Percentiles rank a stretch among this genome's conserved stretches.
These are phyloP conservation scores for Hoplostethus atlanticus DNA, from an alignment of 2,797 vertebrate species.

Conservation along the genomic window DNA sequence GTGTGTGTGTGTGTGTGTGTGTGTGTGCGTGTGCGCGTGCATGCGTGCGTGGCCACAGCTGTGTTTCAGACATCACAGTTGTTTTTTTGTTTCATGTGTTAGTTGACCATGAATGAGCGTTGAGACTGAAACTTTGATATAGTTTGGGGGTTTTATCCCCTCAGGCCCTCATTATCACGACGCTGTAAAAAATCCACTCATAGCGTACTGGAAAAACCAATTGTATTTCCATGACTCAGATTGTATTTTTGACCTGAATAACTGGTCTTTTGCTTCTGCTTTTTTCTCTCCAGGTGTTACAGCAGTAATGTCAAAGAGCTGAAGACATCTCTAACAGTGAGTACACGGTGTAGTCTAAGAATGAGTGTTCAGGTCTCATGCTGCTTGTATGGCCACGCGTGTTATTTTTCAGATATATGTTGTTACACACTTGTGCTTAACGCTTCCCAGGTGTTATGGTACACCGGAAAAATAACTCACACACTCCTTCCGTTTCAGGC, in stretches of 20 bases:
- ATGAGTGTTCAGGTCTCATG: constrained; percentile 11
- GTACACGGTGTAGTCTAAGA: constrained; percentile 50
- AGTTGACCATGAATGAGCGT: constrained; percentile 60
- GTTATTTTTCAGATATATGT: constrained; percentile 55
- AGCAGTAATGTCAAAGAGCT: constrained; percentile 88
- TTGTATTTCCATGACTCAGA: constrained; percentile 44
- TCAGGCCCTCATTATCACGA: constrained; percentile 26
- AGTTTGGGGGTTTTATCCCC: constrained; percentile 44
- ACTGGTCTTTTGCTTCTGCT: constrained; percentile 54
- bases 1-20: constrained; percentile 17
- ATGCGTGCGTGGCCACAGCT: constrained; percentile 54
- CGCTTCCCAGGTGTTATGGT: constrained; percentile 31
- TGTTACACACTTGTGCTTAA: constrained; percentile 55
- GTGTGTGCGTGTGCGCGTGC: constrained; percentile 23
- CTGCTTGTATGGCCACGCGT: constrained; percentile 24
- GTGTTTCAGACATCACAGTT: constrained; percentile 65
- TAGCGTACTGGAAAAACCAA: constrained; percentile 25
- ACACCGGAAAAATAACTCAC: constrained; percentile 65
- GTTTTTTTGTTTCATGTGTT: constrained; percentile 68
- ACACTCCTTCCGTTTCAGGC: constrained; percentile 76
- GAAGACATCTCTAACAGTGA: constrained; percentile 86
- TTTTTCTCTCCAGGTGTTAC: constrained; percentile 76
- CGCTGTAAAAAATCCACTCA: constrained; percentile 28
- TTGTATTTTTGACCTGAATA: constrained; percentile 50
- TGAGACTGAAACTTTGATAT: constrained; percentile 61